Evolutionary conservation across 2,888 invertebrate genomes (phyloP), one percentile per base, ranked within the genome.

Genomic region (Leucophora obtusa): DNA sequence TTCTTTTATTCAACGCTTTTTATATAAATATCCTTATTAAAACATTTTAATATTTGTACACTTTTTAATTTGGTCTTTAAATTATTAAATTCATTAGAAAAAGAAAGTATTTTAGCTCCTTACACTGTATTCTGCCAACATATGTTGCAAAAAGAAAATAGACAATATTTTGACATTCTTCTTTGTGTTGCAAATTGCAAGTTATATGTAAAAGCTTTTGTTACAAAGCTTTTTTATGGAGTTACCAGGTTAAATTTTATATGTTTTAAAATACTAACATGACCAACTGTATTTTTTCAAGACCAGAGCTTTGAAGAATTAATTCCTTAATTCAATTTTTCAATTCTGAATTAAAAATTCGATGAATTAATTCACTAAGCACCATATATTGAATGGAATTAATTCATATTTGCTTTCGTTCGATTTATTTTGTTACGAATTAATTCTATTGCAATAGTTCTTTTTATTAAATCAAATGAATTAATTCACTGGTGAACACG

Each of bases 41-140:
- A 59, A 70, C 56, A 63, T 63, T 58, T 35, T 24, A 24, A 51
- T 58, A 75, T 77, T 77, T 77, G 65, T 77, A 77, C 53, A 70
- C 28, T 33, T 21, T 76, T 56, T 58, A 1, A 14, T 38, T 56
- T 69, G 62, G 62, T 62, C 35, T 47, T 56, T 51, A 33, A 66
- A 53, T 3, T 33, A 76, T 56, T 35, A 50, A 69, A 63, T 69
- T 50, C 38, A 14, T 15, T 66, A 59, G 38, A 53, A 59, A 74
- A 65, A 33, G 35, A 73, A 21, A 8, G 21, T 21, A 21, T 4
- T 21, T 4, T 4, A 21, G 21, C 21, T 21, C 4, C 2, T n/a
- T 21, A 21, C 21, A 9, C 15, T 50, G n/a, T 28, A 17, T 9
- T 9, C 17, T 58, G 9, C 17, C 21, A 7, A 65, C 24, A 65